Conservation (phyloP, 2,797 vertebrate species). For the Menidia menidia region DNA sequence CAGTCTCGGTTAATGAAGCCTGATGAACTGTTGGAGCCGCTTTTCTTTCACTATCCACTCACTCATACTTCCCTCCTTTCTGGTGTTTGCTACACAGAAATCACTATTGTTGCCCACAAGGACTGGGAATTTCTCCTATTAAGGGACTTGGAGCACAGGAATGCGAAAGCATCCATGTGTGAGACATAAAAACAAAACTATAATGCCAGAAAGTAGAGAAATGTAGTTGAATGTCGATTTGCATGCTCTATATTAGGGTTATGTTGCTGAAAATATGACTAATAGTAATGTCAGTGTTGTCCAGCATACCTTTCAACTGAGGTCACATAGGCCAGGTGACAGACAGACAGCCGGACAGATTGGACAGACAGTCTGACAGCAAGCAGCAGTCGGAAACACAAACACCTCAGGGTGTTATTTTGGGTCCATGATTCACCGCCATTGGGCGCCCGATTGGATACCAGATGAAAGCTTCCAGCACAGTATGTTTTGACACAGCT, state of each 20-base stretch:
- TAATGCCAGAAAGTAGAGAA: not conserved
- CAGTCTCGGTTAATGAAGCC: not conserved
- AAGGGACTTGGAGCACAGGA: constrained; percentile 3
- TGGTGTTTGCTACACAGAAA: constrained; percentile 32
- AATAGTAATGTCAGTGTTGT: constrained; percentile 46
- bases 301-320: constrained; percentile 61
- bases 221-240: constrained; percentile 7
- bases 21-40: not conserved
- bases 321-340: constrained; percentile 65
- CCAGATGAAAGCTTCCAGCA: constrained; percentile 73
- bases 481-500: constrained; percentile 68
- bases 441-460: constrained; percentile 58
- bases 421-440: constrained; percentile 72
- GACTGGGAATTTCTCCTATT: not conserved
- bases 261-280: constrained; percentile 37
- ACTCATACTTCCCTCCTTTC: not conserved
- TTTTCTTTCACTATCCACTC: constrained; percentile 1
- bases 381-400: constrained; percentile 70
- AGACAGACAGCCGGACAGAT: constrained; percentile 36
- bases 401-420: constrained; percentile 75
- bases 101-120: constrained; percentile 3
- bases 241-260: constrained; percentile 20
- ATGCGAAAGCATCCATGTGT: not conserved
- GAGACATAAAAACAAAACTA: not conserved
- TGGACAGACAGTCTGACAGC: constrained; percentile 49